Base-by-base conservation (phyloP, 2,113 vertebrate genomes). In the Percopsis transmontana region DNA sequence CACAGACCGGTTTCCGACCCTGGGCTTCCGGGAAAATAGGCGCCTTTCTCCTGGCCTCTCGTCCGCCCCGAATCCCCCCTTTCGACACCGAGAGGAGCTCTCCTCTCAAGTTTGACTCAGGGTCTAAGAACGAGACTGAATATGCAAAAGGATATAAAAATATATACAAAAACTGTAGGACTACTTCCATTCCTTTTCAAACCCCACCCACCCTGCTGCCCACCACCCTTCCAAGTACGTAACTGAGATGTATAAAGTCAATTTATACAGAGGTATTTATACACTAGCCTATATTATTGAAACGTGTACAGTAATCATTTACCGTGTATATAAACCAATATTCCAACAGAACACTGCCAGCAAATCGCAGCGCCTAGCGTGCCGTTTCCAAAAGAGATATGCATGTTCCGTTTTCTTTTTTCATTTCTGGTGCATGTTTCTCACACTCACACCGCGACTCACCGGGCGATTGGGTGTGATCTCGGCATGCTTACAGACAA, bases 1-100 rank as follows among this genome's bases (percentile, higher is more conserved):
- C 94, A 96, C 82, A 93, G 97, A 90, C 96, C 96, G 81, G 92
- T 93, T 81, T 99, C 96, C 58, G 96, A 99, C 92, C 96, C 95
- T 83, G 95, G 95, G 89, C 93, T 96, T 92, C 97, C 95, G 65
- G 94, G 94, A 76, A 93, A 94, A 91, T 95, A 95, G 86, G 44
- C 58, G 55, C 45, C 14, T 13, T 18, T 39, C n/a, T 19, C 47
- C 33, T 20, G 24, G 11, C 42, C 45, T 38, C 27, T 11, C 14
- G 9, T 19, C 10, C 44, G 12, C 8, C 19, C 38, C 24, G 2
- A 19, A 12, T 11, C 14, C 89, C 88, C 91, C 91, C 90, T 63
- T 50, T 87, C 83, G 72, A 83, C 88, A 88, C 85, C 87, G 63
- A 66, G 72, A 44, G 77, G 80, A 53, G 88, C 90, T 94, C 92